A percentile compares a stretch with the other conserved stretches of the same genome.
Conservation (phyloP, 30 jellyfish, hydroid and myxozoan species). For the Turritopsis rubra region DNA sequence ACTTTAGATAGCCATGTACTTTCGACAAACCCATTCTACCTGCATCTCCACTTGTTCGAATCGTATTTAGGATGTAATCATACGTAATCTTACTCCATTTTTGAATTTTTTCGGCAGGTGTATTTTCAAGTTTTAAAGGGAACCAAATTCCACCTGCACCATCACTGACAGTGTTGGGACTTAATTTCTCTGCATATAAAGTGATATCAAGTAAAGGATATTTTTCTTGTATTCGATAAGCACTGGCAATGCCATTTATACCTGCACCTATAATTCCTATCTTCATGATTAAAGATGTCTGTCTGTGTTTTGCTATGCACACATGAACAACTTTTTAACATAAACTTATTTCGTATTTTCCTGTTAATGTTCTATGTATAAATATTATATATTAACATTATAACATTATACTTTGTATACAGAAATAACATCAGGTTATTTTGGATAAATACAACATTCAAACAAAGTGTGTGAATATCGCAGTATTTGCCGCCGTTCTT, state of each 20-base stretch:
- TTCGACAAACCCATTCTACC: slow-evolving; percentile 1
- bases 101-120: slow-evolving; percentile 13
- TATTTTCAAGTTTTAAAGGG: not conserved
- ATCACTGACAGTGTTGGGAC: slow-evolving; percentile 63
- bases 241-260: slow-evolving; percentile 48
- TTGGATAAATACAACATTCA: too few relatives aligned
- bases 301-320: too few relatives aligned
- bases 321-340: too few relatives aligned
- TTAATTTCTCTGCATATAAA: slow-evolving; percentile 40
- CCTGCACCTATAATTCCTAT: slow-evolving; percentile 84
- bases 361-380: too few relatives aligned
- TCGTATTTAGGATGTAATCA: not conserved
- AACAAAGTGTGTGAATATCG: too few relatives aligned
- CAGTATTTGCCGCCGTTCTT: too few relatives aligned
- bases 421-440: too few relatives aligned
- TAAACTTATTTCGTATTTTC: too few relatives aligned
- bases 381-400: too few relatives aligned
- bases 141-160: slow-evolving; percentile 68
- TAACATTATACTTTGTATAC: too few relatives aligned
- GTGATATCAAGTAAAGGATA: slow-evolving; percentile 18
- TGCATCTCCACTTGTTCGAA: not conserved
- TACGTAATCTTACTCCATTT: slow-evolving; percentile 8
- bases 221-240: slow-evolving; percentile 18
- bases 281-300: too few relatives aligned
- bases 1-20: not conserved